Evolutionary conservation across 2,888 invertebrate genomes (phyloP).

Genomic region (Pilophorus perplexus): DNA sequence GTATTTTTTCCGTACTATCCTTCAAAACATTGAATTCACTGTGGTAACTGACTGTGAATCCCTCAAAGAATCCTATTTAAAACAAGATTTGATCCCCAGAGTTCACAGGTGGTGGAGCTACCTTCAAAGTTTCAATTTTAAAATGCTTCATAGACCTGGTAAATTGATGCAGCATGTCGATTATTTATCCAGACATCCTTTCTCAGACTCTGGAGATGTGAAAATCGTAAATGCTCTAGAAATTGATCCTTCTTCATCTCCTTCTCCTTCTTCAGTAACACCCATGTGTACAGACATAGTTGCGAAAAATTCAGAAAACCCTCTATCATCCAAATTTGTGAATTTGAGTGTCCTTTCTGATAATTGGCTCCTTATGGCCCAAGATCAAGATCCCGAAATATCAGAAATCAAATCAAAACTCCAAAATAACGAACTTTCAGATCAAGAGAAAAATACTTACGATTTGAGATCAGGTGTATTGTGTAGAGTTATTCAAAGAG

Average conservation of each 20-base stretch:
- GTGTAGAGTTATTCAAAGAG: constrained; percentile 47
- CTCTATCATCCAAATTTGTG: background rate
- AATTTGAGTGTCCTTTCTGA: background rate
- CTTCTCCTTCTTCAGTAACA: too few species aligned
- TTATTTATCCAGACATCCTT: too few species aligned
- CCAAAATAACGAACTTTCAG: background rate
- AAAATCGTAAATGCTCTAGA: too few species aligned
- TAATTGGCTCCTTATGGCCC: constrained; percentile 23
- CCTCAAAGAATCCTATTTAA: constrained; percentile 48
- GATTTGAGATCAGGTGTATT: constrained; percentile 40
- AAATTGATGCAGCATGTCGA: constrained; percentile 50
- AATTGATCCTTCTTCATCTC: too few species aligned
- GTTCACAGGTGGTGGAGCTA: constrained; percentile 51
- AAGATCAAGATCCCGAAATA: constrained; percentile 6
- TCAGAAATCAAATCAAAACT: background rate
- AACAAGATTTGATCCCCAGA: constrained; percentile 49
- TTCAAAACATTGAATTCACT: constrained; percentile 19
- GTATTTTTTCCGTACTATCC: background rate
- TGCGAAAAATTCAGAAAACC: too few species aligned
- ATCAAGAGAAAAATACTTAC: constrained; percentile 26
- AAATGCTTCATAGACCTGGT: constrained; percentile 47
- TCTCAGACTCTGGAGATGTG: too few species aligned
- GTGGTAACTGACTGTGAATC: constrained; percentile 51
- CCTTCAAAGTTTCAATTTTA: constrained; percentile 49
- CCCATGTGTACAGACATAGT: too few species aligned